Base-by-base conservation (phyloP, 2,888 invertebrate species). In the Scotopteryx bipunctaria region DNA sequence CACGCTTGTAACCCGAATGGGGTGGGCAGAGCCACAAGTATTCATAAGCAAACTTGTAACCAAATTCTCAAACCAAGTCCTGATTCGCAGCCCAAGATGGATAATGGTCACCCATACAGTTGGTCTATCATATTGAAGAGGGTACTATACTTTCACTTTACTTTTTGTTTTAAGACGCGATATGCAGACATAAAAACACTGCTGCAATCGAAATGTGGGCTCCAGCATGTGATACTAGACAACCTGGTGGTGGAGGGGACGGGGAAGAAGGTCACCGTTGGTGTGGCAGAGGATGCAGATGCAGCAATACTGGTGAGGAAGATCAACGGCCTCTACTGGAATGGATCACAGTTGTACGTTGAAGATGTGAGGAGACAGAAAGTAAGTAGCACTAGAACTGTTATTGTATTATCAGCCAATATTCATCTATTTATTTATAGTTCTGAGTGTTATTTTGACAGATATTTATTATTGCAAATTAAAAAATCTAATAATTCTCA, bases 211-310 rank as follows among this genome's bases (percentile, higher is more conserved):
- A 57, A 64, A 64, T 74, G 75, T 33, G 69, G 68, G 0, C 37
- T 73, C 3, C 43, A 50, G 2, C 64, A 73, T 9, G 38, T 67
- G 2, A 73, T 76, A 31, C 41, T 76, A 23, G 76, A 74, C 35
- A 72, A 73, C 16, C 56, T 75, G 3, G 15, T 57, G n/a, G 21
- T 31, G 6, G 71, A 73, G 1, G 64, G 66, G 0, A 25, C 25
- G 0, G 47, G 44, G 2, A 70, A 64, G 43, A 66, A 61, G 9
- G 69, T 75, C 5, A 75, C 75, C 0, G 65, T 75, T 0, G 75
- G 76, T 0, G 54, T 75, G n/a, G 64, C 64, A 1, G 69, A 69
- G 17, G 71, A 72, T 5, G 63, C 43, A 4, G 74, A 75, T 25
- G 75, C 69, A 0, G 64, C 64, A 2, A 44, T 70, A 3, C 47